Base-by-base conservation (phyloP, 2,888 invertebrate species). In the Lasioglossum malachurum region DNA sequence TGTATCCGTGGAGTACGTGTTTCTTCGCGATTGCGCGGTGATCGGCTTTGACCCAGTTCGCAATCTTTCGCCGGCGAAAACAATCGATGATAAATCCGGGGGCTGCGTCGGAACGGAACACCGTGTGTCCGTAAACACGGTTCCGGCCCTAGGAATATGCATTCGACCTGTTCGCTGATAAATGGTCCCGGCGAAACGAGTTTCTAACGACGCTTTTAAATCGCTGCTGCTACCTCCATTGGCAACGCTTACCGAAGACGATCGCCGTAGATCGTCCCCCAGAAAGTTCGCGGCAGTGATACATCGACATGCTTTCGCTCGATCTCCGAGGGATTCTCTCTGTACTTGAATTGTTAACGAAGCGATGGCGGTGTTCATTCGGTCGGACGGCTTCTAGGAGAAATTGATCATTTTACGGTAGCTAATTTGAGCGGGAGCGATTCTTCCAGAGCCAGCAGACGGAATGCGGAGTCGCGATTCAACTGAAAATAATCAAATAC, bases 21-120 rank as follows among this genome's bases (percentile, higher is more conserved):
- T 79, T 72, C 85, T 57, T 84, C 79, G 79, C 85, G 85, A 76
- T 79, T 76, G 79, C 85, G 79, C 85, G 79, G n/a, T 72, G 85
- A 85, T 85, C 85, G 85, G 85, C 85, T 85, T 75, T 85, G 85
- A 85, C 85, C 85, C 44, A 85, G 85, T 85, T 85, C 80, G 73
- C 85, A 79, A 85, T 85, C 85, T 64, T 57, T 84, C 64, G 64
- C 73, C 53, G 75, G 72, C 57, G 79, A 79, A 80, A 85, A 85
- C 85, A 85, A 85, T 85, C 85, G 76, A 84, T 79, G 85, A 85
- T 84, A 73, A 84, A 85, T 85, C 83, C 57, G 57, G 84, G 57
- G 83, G 49, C 57, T 57, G 74, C 57, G 41, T 69, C 69, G 49
- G 60, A 77, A 78, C 46, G 74, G 74, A 69, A 14, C 41, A 71